phyloP scores from a whole-genome alignment of 2,797 vertebrate species.

The Spea hammondii region DNA sequence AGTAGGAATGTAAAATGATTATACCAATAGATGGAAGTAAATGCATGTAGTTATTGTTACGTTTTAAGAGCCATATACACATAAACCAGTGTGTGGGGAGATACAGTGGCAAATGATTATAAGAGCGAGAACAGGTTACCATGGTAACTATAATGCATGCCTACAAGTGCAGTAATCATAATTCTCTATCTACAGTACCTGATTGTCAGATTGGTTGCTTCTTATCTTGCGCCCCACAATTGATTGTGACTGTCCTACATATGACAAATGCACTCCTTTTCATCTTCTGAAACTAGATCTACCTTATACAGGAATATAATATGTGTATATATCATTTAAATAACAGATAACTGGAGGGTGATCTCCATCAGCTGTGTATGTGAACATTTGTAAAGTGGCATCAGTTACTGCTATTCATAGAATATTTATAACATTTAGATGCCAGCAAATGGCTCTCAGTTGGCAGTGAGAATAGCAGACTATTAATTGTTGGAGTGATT shows the following conservation, averaged over 20 bases:
- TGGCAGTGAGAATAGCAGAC: too few relatives aligned
- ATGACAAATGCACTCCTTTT: background rate
- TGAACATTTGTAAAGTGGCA: too few relatives aligned
- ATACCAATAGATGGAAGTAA: too few relatives aligned
- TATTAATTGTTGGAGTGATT: too few relatives aligned
- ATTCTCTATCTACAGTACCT: conserved; percentile 35
- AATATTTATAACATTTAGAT: too few relatives aligned
- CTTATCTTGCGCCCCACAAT: conserved; percentile 10
- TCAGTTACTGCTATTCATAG: too few relatives aligned
- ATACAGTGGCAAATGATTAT: conserved; percentile 32
- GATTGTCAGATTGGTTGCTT: conserved; percentile 36
- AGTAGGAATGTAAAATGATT: too few relatives aligned
- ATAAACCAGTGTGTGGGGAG: conserved; percentile 39
- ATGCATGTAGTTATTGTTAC: conserved; percentile 8
- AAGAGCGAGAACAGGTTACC: conserved; percentile 28
- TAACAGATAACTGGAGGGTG: too few relatives aligned
- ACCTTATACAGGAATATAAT: background rate
- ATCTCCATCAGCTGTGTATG: too few relatives aligned
- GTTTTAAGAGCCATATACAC: background rate
- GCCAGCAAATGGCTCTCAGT: too few relatives aligned
- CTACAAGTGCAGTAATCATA: conserved; percentile 32
- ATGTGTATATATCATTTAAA: background rate
- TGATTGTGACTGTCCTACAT: conserved; percentile 12
- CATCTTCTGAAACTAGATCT: background rate
- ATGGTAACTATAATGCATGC: conserved; percentile 40